Percentiles rank a stretch among this genome's conserved stretches.
phyloP scores from a whole-genome alignment of 1,140 invertebrate genomes.

The Solen grandis region DNA sequence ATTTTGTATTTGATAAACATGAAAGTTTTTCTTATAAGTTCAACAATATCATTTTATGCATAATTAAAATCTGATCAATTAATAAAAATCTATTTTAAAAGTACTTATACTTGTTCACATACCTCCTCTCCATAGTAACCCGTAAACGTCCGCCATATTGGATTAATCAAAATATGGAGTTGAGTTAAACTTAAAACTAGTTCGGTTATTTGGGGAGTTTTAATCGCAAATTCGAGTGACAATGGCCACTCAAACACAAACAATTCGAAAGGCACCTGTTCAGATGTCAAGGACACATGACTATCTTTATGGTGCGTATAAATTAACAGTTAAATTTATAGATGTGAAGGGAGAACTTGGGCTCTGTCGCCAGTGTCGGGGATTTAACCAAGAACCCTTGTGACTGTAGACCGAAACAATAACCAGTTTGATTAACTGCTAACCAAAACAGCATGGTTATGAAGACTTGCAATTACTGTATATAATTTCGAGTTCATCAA shows the following conservation, averaged over 20 bases:
- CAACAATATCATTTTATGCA: background rate
- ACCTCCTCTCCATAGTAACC: slow-evolving; percentile 26
- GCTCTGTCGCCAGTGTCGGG: too few species aligned
- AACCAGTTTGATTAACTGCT: background rate
- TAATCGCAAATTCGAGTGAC: slow-evolving; percentile 31
- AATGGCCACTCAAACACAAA: slow-evolving; percentile 79
- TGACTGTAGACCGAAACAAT: background rate
- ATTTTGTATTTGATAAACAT: background rate
- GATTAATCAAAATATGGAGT: slow-evolving; percentile 33
- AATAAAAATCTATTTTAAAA: background rate
- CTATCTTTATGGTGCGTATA: slow-evolving; percentile 78
- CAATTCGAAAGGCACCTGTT: slow-evolving; percentile 64
- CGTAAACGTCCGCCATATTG: slow-evolving; percentile 42
- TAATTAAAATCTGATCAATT: background rate
- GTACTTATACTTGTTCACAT: too few species aligned
- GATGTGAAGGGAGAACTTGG: background rate
- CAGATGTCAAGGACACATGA: slow-evolving; percentile 75
- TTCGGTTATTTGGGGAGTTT: background rate
- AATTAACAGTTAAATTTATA: background rate
- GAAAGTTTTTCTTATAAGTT: background rate
- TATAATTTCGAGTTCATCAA: slow-evolving; percentile 3
- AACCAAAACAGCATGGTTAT: background rate
- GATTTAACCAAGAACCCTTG: too few species aligned
- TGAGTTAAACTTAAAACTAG: slow-evolving; percentile 5
- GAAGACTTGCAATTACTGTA: background rate